phyloP scores from a whole-genome alignment of 2,888 invertebrate species.

The Cantharis nigra region DNA sequence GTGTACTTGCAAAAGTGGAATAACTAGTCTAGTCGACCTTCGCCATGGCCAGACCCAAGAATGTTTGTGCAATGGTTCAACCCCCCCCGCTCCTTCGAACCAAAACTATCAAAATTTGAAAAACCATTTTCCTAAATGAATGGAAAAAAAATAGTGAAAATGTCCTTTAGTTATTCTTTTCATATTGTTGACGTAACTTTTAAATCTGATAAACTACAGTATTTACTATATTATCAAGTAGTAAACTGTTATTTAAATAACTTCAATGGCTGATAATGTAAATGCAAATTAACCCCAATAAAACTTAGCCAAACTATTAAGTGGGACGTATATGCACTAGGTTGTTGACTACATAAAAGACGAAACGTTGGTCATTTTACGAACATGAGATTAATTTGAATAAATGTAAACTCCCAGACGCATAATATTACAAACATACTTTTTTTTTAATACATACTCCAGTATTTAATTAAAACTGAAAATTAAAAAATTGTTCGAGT shows the following conservation, averaged over 20 bases:
- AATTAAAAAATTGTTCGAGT: not conserved
- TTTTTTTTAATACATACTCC: not conserved
- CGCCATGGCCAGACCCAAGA: constrained; percentile 33
- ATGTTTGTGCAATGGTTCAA: not conserved
- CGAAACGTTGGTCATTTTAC: not conserved
- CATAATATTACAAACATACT: not conserved
- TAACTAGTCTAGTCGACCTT: constrained; percentile 47
- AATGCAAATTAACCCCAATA: not conserved
- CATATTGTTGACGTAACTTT: not conserved
- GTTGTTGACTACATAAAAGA: not conserved
- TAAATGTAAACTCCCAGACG: not conserved
- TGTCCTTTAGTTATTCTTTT: not conserved
- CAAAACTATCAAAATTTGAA: not conserved
- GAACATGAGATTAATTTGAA: not conserved
- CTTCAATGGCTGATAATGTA: not conserved
- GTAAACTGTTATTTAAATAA: not conserved
- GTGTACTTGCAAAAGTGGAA: constrained; percentile 39
- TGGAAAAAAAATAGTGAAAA: not conserved
- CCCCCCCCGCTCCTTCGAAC: not conserved
- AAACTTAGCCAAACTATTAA: not conserved
- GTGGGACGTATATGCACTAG: not conserved
- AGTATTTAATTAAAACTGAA: not conserved
- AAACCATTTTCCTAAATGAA: not conserved
- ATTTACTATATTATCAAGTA: not conserved
- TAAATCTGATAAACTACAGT: not conserved